A percentile compares a stretch with the other conserved stretches of the same genome.
Evolutionary conservation across 2,888 invertebrate genomes (phyloP).

Genomic region (Malthinus seriepunctatus): DNA sequence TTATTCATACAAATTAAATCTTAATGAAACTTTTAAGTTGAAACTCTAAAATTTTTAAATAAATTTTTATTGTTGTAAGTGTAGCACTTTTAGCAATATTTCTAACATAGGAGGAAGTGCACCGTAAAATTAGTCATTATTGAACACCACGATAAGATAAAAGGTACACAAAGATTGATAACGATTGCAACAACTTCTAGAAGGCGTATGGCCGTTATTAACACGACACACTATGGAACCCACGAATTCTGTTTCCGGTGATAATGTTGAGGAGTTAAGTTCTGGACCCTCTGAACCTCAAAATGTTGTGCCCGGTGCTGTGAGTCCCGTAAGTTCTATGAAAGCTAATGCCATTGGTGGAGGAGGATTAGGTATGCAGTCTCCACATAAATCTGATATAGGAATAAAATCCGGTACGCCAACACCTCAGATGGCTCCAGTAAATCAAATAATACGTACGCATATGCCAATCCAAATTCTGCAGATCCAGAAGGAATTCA

Average conservation of each 20-base stretch:
- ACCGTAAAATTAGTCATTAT: no score
- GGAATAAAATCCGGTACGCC: constrained; percentile 66
- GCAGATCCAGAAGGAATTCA: constrained; percentile 56
- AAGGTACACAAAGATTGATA: no score
- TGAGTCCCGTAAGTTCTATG: constrained; percentile 58
- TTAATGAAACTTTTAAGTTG: no score
- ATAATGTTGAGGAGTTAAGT: constrained; percentile 52
- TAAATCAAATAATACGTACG: constrained; percentile 53
- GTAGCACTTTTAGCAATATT: no score
- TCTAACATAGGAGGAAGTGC: no score
- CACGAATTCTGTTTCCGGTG: constrained; percentile 40
- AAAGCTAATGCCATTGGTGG: constrained; percentile 57
- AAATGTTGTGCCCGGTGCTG: constrained; percentile 57
- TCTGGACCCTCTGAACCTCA: constrained; percentile 53
- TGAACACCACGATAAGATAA: no score
- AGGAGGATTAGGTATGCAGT: constrained; percentile 55
- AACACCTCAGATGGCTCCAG: no score
- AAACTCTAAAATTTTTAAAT: no score
- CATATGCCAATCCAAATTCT: constrained; percentile 62
- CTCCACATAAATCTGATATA: constrained; percentile 50
- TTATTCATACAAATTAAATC: no score
- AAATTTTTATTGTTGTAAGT: no score
- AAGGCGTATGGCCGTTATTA: constrained; percentile 83
- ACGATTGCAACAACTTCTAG: constrained; percentile 90
- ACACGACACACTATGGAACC: constrained; percentile 61